These are phyloP conservation scores for Phrynocephalus forsythii DNA, from an alignment of 2,797 vertebrate species.

Conservation along the genomic window DNA sequence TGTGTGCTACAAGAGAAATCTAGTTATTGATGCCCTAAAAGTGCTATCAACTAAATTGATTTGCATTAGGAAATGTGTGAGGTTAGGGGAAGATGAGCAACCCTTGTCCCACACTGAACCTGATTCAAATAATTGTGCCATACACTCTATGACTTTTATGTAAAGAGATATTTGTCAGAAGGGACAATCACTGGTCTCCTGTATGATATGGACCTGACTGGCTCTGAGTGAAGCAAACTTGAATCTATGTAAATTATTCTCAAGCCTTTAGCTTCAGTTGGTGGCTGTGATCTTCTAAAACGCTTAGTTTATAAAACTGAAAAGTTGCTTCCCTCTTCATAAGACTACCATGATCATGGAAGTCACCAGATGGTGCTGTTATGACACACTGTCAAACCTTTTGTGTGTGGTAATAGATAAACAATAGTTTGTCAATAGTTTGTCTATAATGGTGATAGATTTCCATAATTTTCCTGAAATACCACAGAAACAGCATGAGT, in stretches of 20 bases:
- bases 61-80: too few relatives aligned
- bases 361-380: constrained; percentile 12
- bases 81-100: too few relatives aligned
- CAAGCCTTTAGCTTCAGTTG: not conserved
- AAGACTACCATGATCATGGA: not conserved
- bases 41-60: too few relatives aligned
- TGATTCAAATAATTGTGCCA: not conserved
- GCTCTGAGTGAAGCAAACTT: not conserved
- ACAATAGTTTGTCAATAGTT: not conserved
- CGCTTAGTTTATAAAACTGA: not conserved
- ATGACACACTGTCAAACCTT: not conserved
- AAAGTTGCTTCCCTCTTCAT: not conserved
- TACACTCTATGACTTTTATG: not conserved
- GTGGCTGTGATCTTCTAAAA: not conserved
- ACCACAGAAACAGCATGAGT: not conserved
- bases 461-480: constrained; percentile 4
- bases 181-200: not conserved
- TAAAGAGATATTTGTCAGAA: not conserved
- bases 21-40: too few relatives aligned
- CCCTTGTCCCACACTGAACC: too few relatives aligned
- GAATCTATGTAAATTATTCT: not conserved
- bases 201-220: not conserved
- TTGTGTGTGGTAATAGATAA: not conserved
- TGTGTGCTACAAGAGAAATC: too few relatives aligned
- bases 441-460: not conserved